These are phyloP conservation scores for Ciconia nigra DNA, from an alignment of 2,797 vertebrate species.

Conservation along the genomic window DNA sequence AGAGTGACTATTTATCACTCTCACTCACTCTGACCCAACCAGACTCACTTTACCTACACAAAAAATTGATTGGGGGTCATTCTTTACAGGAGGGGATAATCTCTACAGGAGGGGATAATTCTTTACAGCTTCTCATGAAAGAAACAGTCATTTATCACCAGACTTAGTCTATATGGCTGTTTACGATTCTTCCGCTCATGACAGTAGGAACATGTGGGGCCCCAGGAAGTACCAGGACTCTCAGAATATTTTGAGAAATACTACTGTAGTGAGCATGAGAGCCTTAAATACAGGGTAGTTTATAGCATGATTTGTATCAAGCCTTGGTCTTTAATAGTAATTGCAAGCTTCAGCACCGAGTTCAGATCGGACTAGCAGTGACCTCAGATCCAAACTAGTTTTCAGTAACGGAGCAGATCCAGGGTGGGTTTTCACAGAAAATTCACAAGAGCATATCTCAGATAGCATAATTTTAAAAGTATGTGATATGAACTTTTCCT, in stretches of 20 bases:
- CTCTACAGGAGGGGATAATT: background rate
- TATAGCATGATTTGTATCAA: background rate
- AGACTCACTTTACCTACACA: background rate
- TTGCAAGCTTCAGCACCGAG: background rate
- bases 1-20: constrained; percentile 12
- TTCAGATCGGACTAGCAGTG: background rate
- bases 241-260: background rate
- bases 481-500: background rate
- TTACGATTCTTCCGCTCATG: background rate
- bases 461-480: background rate
- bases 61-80: background rate
- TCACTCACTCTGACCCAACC: background rate
- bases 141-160: background rate
- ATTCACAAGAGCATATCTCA: background rate
- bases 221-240: background rate
- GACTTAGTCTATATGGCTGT: background rate
- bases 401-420: background rate
- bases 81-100: background rate
- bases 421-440: background rate
- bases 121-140: constrained; percentile 6
- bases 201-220: background rate
- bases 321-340: background rate
- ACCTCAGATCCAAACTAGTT: background rate
- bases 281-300: background rate
- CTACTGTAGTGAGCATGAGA: background rate